Evolutionary conservation across 1,140 invertebrate species (phyloP).

Genomic region (Drosophila punjabiensis): DNA sequence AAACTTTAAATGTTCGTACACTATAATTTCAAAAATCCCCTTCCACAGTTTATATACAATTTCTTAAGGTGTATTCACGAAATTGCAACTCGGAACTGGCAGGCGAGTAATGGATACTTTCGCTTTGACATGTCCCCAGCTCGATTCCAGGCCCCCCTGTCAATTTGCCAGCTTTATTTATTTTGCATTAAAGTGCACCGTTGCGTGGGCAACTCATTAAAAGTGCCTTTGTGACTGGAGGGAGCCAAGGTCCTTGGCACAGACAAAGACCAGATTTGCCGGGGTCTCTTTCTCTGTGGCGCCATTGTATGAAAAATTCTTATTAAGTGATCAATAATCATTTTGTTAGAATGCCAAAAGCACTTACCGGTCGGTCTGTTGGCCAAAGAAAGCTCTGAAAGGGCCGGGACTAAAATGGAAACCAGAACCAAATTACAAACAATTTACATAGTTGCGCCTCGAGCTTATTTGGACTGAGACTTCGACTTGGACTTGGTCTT

Average conservation of each 20-base stretch:
- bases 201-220: constrained; percentile 77
- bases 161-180: constrained; percentile 72
- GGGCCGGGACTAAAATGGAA: constrained; percentile 60
- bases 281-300: constrained; percentile 42
- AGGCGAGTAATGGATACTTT: constrained; percentile 54
- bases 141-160: background rate
- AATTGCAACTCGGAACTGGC: constrained; percentile 37
- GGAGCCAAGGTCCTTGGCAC: constrained; percentile 21
- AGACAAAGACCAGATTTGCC: constrained; percentile 45
- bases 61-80: constrained; percentile 11
- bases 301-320: constrained; percentile 75
- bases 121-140: constrained; percentile 23
- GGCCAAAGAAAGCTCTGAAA: constrained; percentile 37
- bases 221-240: constrained; percentile 63
- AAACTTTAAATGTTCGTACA: background rate
- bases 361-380: constrained; percentile 38
- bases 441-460: constrained; percentile 71
- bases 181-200: constrained; percentile 79
- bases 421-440: constrained; percentile 77
- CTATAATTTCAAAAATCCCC: background rate
- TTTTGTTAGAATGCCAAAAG: constrained; percentile 81
- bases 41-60: background rate
- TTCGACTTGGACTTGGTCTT: constrained; percentile 8
- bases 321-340: constrained; percentile 84
- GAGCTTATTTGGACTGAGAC: constrained; percentile 48